Evolutionary conservation across 2,113 vertebrate genomes (phyloP).

Genomic region (Pogona vitticeps): DNA sequence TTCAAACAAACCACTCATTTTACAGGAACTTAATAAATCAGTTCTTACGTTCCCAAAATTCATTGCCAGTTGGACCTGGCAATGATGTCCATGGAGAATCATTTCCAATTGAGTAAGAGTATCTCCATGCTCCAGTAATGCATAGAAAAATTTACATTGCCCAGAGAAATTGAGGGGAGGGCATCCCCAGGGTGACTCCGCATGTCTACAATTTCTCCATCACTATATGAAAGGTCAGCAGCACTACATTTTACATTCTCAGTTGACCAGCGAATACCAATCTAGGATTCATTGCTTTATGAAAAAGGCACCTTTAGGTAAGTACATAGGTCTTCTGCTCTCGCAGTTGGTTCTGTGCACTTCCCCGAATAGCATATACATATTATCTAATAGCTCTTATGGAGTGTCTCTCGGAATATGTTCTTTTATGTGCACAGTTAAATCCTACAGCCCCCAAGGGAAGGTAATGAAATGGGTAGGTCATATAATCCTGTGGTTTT

Average conservation of each 20-base stretch:
- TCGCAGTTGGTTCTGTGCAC: neutral
- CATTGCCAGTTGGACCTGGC: no score
- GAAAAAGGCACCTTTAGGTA: conserved; percentile 4
- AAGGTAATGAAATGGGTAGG: neutral
- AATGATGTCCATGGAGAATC: no score
- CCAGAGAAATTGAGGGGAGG: neutral
- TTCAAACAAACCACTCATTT: no score
- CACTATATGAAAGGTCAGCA: neutral
- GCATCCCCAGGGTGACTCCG: neutral
- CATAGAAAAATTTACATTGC: no score
- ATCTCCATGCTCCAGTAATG: neutral
- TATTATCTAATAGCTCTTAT: conserved; percentile 3
- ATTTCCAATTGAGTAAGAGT: no score
- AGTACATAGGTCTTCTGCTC: conserved; percentile 10
- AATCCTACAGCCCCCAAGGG: conserved; percentile 19
- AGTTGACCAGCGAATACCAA: no score
- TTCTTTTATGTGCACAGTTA: conserved; percentile 32
- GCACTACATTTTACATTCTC: no score
- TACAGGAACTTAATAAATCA: no score
- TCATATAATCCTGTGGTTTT: conserved; percentile 5
- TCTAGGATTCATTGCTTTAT: neutral
- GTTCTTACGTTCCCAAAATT: neutral
- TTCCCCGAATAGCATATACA: neutral
- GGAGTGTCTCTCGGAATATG: neutral
- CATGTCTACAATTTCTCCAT: neutral